A percentile compares a stretch with the other conserved stretches of the same genome.
These are phyloP conservation scores for Ectobius pallidus DNA, from an alignment of 2,888 invertebrate genomes.

Conservation along the genomic window DNA sequence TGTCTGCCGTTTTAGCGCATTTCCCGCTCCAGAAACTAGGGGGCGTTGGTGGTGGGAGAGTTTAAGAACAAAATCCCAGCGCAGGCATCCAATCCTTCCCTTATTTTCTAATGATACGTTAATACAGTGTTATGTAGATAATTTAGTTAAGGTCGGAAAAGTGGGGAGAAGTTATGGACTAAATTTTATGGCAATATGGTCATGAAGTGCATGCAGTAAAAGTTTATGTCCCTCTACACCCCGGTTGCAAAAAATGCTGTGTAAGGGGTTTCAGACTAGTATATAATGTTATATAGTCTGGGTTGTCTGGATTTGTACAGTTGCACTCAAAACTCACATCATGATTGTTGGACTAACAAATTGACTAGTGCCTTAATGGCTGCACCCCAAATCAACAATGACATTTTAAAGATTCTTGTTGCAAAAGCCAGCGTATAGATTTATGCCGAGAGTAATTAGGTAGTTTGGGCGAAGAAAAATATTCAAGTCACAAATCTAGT, in stretches of 20 bases:
- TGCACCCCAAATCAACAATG: too few species aligned
- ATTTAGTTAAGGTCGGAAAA: neutral
- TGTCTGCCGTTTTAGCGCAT: slow-evolving; percentile 25
- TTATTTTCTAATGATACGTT: slow-evolving; percentile 11
- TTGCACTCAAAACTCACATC: neutral
- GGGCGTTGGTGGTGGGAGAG: slow-evolving; percentile 25
- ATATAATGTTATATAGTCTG: neutral
- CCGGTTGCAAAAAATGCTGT: neutral
- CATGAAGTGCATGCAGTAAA: slow-evolving; percentile 11
- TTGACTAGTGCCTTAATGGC: too few species aligned
- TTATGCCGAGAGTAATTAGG: too few species aligned
- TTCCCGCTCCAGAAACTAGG: slow-evolving; percentile 19
- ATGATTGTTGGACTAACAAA: too few species aligned
- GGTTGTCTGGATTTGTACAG: neutral
- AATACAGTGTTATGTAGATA: slow-evolving; percentile 1
- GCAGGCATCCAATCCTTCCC: neutral
- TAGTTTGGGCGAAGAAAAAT: too few species aligned
- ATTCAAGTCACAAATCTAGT: too few species aligned
- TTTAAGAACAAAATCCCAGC: neutral
- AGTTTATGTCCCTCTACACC: slow-evolving; percentile 2
- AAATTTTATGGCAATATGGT: slow-evolving; percentile 25
- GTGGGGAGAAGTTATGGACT: slow-evolving; percentile 19
- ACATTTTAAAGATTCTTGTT: too few species aligned
- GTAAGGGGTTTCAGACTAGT: neutral
- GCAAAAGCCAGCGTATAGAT: too few species aligned